Evolutionary conservation across 2,113 vertebrate species (phyloP), one percentile per base, ranked within the genome.

Genomic region (Buteo buteo): DNA sequence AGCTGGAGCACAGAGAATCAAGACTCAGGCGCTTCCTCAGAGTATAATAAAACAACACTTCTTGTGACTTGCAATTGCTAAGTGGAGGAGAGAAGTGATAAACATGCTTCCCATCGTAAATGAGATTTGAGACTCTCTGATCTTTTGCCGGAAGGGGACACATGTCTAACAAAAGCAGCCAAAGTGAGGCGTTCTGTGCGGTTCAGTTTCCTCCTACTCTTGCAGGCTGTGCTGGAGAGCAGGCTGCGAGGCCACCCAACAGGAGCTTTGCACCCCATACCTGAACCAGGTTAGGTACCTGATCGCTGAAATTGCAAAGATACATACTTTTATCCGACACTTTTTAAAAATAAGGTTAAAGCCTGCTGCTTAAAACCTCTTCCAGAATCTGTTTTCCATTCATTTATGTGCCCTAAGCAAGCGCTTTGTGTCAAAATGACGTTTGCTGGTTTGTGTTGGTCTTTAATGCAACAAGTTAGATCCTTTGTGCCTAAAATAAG

Each of bases 21-120:
- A 80, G 28, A 25, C 16, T 49, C 0, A 0, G 20, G 5, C 3
- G 2, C 18, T 31, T 86, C 45, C 28, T 74, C 25, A 16, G 8
- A 52, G 22, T 10, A 4, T n/a, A 21, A 34, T 34, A 62, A 73
- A 65, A 44, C 11, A 65, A 6, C 3, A 2, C 31, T 40, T 50
- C 69, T 78, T 62, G 22, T 84, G 61, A 16, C 20, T 69, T 81
- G 14, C 2, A 3, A n/a, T 52, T 87, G 49, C 55, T 14, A 55
- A 74, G 29, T 1, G 1, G 24, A 36, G 28, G 20, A 79, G 7
- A 70, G 57, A 84, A 79, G 24, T 11, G 29, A 50, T 15, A 42
- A 79, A 50, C 17, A 4, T 13, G 26, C 10, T 88, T 65, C 19
- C 11, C 7, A 10, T 11, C 3, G 5, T 50, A 87, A 82, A 89